Conservation (phyloP, 2,113 vertebrate genomes). For the Mugil cephalus region DNA sequence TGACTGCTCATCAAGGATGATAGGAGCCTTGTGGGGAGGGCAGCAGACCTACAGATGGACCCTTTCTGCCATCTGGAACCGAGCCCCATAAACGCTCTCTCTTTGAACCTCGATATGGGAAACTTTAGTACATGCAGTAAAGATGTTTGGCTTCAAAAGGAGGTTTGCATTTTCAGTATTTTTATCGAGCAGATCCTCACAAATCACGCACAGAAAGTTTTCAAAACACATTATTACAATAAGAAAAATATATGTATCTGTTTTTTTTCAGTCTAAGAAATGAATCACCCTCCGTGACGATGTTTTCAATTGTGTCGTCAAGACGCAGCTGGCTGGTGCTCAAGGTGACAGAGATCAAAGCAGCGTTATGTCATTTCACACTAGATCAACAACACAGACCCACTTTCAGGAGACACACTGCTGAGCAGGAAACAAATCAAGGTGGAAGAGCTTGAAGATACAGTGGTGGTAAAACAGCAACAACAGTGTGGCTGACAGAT, state of each 20-base stretch:
- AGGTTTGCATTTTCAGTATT: no score
- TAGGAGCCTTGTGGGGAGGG: neutral
- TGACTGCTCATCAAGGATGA: neutral
- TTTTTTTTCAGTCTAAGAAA: no score
- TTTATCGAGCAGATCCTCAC: no score
- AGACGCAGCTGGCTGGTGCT: constrained; percentile 50
- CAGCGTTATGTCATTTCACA: constrained; percentile 52
- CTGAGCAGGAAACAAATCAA: constrained; percentile 3
- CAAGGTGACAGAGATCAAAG: constrained; percentile 51
- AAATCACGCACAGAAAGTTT: no score
- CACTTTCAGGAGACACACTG: constrained; percentile 12
- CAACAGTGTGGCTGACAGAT: neutral
- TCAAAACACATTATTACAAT: no score
- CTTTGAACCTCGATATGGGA: no score
- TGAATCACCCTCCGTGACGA: constrained; percentile 21
- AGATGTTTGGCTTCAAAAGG: no score
- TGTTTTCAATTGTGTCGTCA: constrained; percentile 3
- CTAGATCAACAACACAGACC: constrained; percentile 13
- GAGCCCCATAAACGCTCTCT: no score
- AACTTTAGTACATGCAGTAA: no score
- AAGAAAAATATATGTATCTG: no score
- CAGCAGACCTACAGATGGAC: neutral
- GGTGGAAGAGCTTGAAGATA: constrained; percentile 1
- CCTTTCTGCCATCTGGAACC: no score
- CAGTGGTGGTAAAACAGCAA: neutral